Evolutionary conservation across 2,113 vertebrate genomes (phyloP).

Genomic region (Nanorana parkeri): DNA sequence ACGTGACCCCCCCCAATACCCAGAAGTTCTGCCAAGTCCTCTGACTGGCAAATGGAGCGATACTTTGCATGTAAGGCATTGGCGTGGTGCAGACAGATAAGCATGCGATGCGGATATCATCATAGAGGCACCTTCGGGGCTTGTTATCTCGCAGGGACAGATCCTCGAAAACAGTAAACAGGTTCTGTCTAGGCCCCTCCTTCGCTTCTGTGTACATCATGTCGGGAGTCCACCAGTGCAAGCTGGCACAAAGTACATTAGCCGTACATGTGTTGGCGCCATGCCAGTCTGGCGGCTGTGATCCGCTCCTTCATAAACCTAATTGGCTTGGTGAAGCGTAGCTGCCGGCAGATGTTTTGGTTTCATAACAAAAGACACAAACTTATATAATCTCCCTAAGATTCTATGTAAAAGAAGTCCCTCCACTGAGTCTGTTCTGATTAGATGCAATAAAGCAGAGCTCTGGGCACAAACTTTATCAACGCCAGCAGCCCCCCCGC

Average conservation of each 20-base stretch:
- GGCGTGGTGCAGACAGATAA: conserved; percentile 1
- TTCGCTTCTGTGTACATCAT: background rate
- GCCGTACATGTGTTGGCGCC: background rate
- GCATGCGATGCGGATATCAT: background rate
- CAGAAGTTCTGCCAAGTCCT: too few species aligned
- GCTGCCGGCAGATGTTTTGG: too few species aligned
- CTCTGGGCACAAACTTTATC: too few species aligned
- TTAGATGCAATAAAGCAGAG: too few species aligned
- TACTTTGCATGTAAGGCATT: too few species aligned
- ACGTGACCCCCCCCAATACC: too few species aligned
- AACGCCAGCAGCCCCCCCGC: too few species aligned
- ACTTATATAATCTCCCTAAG: too few species aligned
- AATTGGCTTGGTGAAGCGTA: background rate
- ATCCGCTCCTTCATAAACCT: background rate
- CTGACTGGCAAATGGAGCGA: too few species aligned
- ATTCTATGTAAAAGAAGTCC: too few species aligned
- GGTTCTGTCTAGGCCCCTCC: background rate
- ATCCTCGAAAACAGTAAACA: background rate
- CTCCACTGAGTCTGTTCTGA: too few species aligned
- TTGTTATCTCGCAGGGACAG: background rate
- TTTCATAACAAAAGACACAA: too few species aligned
- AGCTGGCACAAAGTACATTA: background rate
- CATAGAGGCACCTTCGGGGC: background rate
- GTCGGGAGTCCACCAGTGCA: background rate
- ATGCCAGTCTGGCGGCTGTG: background rate